Evolutionary conservation across 2,797 vertebrate species (phyloP).

Genomic region (Gymnothorax javanicus): DNA sequence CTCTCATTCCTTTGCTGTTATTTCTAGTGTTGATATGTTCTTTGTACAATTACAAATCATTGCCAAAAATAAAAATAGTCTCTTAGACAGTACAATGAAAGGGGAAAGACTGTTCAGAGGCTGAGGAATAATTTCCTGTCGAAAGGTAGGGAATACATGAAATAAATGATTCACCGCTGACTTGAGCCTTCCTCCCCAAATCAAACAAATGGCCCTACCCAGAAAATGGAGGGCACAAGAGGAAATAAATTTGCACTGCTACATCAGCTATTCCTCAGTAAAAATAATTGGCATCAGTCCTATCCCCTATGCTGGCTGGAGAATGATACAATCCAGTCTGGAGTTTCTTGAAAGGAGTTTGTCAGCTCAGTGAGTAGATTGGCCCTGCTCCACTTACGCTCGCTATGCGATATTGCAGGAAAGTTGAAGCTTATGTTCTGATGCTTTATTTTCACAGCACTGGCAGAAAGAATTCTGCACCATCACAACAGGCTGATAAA

Average conservation of each 20-base stretch:
- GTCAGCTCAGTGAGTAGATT: neutral
- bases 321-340: neutral
- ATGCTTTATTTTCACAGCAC: neutral
- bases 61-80: neutral
- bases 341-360: neutral
- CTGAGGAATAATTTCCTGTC: neutral
- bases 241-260: too few relatives aligned
- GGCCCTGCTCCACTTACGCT: neutral
- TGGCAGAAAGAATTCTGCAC: neutral
- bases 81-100: neutral
- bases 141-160: neutral
- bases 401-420: neutral
- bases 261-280: too few relatives aligned
- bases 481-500: neutral
- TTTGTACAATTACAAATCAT: neutral
- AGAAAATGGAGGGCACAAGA: neutral
- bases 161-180: neutral
- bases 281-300: neutral
- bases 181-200: neutral
- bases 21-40: neutral
- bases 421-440: neutral
- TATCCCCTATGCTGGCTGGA: neutral
- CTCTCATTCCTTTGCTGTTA: neutral
- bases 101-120: neutral
- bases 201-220: constrained; percentile 1